Conservation (phyloP, 1,140 invertebrate species). For the Drosophila leontia region DNA sequence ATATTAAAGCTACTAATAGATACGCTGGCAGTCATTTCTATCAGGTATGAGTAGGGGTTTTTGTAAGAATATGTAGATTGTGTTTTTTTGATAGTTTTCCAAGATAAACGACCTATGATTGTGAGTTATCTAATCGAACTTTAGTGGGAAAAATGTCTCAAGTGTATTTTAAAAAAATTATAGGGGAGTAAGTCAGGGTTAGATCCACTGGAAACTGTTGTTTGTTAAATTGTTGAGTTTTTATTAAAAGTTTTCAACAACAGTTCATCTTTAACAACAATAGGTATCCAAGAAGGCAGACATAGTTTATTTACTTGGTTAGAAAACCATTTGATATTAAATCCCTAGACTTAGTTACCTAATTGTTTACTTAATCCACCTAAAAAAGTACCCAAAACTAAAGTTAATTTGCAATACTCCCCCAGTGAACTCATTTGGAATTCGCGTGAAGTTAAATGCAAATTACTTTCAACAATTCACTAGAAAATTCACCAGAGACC, state of each 20-base stretch:
- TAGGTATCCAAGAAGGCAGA: no score
- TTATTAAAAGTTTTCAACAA: neutral
- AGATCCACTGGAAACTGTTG: no score
- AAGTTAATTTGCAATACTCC: neutral
- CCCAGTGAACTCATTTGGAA: slow-evolving; percentile 4
- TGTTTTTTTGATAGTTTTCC: neutral
- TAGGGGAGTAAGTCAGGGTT: neutral
- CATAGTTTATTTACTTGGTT: no score
- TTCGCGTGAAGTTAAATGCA: slow-evolving; percentile 19
- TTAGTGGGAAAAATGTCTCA: neutral
- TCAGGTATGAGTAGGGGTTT: no score
- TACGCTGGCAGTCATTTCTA: neutral
- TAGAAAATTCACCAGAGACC: slow-evolving; percentile 9
- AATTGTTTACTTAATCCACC: neutral
- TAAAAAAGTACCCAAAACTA: neutral
- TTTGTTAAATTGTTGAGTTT: neutral
- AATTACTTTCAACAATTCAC: slow-evolving; percentile 22
- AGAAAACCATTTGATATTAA: neutral
- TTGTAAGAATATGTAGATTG: neutral
- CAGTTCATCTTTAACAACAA: no score
- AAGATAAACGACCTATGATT: no score
- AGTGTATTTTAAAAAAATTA: neutral
- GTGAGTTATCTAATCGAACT: neutral
- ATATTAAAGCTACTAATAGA: neutral
- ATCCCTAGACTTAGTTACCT: neutral